phyloP scores from a whole-genome alignment of 2,797 vertebrate species.

The Micropoecilia bifurca region DNA sequence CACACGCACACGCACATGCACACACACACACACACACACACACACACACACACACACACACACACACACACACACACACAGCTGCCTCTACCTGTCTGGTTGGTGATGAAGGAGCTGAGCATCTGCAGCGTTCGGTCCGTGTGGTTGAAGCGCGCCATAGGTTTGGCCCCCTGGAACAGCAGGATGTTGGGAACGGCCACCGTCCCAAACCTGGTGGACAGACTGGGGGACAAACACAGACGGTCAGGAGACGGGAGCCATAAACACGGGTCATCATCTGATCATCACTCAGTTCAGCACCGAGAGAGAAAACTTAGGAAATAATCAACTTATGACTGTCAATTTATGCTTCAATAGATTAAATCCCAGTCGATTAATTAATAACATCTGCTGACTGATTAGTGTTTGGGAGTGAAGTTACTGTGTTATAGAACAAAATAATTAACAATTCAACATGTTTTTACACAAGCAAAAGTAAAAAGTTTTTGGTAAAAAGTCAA shows the following conservation, averaged over 20 bases:
- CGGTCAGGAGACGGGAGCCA: too few relatives aligned
- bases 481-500: too few relatives aligned
- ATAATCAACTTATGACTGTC: too few relatives aligned
- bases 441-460: too few relatives aligned
- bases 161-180: constrained; percentile 96
- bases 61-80: too few relatives aligned
- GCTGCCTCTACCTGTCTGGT: constrained; percentile 90
- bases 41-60: background rate
- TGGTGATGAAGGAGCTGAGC: constrained; percentile 91
- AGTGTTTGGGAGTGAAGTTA: too few relatives aligned
- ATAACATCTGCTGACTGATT: too few relatives aligned
- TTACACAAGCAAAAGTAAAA: too few relatives aligned
- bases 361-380: too few relatives aligned
- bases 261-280: background rate
- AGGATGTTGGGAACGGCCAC: constrained; percentile 98
- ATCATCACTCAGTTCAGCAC: background rate
- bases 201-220: constrained; percentile 97
- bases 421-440: too few relatives aligned
- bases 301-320: too few relatives aligned
- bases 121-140: constrained; percentile 92
- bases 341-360: too few relatives aligned
- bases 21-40: background rate
- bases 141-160: constrained; percentile 98
- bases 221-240: constrained; percentile 73
- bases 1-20: background rate